phyloP scores from a whole-genome alignment of 2,113 vertebrate genomes.

The Zingel zingel region DNA sequence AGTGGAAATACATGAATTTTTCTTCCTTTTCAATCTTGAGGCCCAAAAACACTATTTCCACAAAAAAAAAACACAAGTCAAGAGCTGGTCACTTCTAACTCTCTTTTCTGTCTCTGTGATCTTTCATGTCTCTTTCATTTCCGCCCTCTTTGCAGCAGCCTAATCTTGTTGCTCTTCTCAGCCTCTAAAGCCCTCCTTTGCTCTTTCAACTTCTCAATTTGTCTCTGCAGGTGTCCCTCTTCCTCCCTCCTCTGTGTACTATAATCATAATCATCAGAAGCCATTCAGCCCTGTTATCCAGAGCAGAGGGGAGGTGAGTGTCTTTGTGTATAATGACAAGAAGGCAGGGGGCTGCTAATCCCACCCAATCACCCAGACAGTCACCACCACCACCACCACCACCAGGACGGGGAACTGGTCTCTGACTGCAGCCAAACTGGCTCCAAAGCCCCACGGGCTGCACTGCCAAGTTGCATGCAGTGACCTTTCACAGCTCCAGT shows the following conservation, averaged over 20 bases:
- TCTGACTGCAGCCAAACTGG: constrained; percentile 24
- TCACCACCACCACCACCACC: constrained; percentile 2
- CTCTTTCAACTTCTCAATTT: constrained; percentile 50
- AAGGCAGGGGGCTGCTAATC: constrained; percentile 11
- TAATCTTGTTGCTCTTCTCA: constrained; percentile 10
- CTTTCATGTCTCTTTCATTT: constrained; percentile 30
- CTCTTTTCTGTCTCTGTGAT: constrained; percentile 13
- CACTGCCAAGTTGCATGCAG: constrained; percentile 14
- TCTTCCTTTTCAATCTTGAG: constrained; percentile 35
- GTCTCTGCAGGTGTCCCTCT: constrained; percentile 40
- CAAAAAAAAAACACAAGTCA: constrained; percentile 31
- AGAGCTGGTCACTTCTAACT: constrained; percentile 2
- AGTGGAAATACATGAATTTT: constrained; percentile 55
- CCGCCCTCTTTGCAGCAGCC: constrained; percentile 25
- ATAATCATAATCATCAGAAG: constrained; percentile 55
- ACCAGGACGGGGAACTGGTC: not conserved
- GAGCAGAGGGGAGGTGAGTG: not conserved
- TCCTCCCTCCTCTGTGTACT: constrained; percentile 2
- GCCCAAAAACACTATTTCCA: constrained; percentile 49
- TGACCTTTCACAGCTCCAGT: constrained; percentile 13
- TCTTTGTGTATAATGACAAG: constrained; percentile 24
- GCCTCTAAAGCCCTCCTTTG: not conserved
- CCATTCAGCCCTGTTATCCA: constrained; percentile 58
- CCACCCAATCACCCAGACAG: constrained; percentile 31
- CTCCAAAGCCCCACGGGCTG: constrained; percentile 9